These are phyloP conservation scores for Ciconia maguari DNA, from an alignment of 2,113 vertebrate genomes.

Conservation along the genomic window DNA sequence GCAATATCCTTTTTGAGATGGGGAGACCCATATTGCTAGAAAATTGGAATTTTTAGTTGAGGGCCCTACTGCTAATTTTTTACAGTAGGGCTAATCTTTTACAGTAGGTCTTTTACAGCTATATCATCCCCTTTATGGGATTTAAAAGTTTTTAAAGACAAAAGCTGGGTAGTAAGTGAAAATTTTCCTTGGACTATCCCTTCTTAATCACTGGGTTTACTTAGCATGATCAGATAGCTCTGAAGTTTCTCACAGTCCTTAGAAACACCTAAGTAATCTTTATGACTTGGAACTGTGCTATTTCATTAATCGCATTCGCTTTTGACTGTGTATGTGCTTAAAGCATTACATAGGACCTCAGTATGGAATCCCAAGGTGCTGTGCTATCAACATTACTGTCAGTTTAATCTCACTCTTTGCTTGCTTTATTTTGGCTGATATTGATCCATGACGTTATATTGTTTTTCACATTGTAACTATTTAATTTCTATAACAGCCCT, in stretches of 20 bases:
- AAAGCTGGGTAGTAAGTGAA: background rate
- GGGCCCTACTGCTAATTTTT: background rate
- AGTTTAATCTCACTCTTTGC: background rate
- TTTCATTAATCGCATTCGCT: background rate
- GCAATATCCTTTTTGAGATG: background rate
- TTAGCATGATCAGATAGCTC: background rate
- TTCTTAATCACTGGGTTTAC: background rate
- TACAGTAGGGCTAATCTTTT: no score
- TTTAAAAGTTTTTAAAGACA: background rate
- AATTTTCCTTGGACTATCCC: background rate
- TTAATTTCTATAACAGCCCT: background rate
- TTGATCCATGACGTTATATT: background rate
- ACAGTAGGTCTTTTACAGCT: background rate
- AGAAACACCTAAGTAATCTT: background rate
- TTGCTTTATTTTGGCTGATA: background rate
- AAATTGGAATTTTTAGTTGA: background rate
- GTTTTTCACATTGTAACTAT: background rate
- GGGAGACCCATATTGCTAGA: background rate
- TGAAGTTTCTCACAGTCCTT: background rate
- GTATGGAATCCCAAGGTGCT: background rate
- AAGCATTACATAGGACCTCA: background rate
- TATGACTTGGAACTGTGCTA: background rate
- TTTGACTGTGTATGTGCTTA: background rate
- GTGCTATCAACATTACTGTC: background rate
- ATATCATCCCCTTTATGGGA: background rate